Percentiles rank a stretch among this genome's conserved stretches.
Conservation (phyloP, 2,888 invertebrate species). For the Sminthurinus aureus region DNA sequence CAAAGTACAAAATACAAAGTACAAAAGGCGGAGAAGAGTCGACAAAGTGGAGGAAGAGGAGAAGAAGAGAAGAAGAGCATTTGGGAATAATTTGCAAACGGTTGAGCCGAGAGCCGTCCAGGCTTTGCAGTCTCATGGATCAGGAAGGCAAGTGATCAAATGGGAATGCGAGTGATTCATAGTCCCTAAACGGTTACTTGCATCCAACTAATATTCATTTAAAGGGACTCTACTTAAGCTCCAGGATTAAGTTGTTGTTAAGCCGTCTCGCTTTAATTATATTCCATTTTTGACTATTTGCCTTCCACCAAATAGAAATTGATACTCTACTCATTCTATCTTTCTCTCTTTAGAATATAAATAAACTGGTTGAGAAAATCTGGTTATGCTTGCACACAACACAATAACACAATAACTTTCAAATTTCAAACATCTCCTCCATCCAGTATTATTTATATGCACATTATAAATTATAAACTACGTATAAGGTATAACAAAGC, state of each 20-base stretch:
- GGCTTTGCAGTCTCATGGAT: slow-evolving; percentile 43
- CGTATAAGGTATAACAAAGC: too few species aligned
- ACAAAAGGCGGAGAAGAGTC: not conserved
- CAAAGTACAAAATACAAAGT: slow-evolving; percentile 1
- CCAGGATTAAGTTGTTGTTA: slow-evolving; percentile 52
- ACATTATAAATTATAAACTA: too few species aligned
- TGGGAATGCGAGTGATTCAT: slow-evolving; percentile 51
- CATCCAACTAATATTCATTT: slow-evolving; percentile 56
- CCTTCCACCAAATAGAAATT: slow-evolving; percentile 44
- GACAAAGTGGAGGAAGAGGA: not conserved
- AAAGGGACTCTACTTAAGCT: slow-evolving; percentile 54
- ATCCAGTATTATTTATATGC: not conserved
- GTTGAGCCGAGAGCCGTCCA: slow-evolving; percentile 42
- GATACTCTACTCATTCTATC: slow-evolving; percentile 37
- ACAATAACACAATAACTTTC: not conserved
- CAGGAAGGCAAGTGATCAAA: slow-evolving; percentile 46
- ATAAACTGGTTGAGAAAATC: not conserved
- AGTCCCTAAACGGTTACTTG: slow-evolving; percentile 56
- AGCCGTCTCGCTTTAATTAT: slow-evolving; percentile 54
- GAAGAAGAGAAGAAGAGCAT: slow-evolving; percentile 34
- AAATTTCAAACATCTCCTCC: not conserved
- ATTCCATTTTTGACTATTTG: slow-evolving; percentile 55
- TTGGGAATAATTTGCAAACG: slow-evolving; percentile 52
- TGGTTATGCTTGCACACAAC: not conserved
- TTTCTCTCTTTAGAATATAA: not conserved